phyloP scores from a whole-genome alignment of 1,140 invertebrate species.

The Cylas formicarius region DNA sequence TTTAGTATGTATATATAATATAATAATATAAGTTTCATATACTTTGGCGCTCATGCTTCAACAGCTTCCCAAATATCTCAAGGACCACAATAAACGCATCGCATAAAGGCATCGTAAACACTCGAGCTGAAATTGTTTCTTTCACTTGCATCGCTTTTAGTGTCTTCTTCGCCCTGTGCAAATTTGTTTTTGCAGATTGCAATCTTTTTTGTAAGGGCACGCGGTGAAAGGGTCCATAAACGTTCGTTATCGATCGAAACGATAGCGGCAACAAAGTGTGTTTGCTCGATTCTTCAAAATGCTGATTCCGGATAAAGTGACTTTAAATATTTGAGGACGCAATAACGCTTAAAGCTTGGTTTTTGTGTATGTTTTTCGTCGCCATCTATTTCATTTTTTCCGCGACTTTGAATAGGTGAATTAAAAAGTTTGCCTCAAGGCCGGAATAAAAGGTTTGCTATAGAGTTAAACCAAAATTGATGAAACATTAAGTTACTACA shows the following conservation, averaged over 20 bases:
- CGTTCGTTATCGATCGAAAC: conserved; percentile 23
- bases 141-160: too few species aligned
- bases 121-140: too few species aligned
- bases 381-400: background rate
- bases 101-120: too few species aligned
- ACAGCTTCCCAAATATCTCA: too few species aligned
- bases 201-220: conserved; percentile 21
- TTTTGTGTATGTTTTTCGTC: conserved; percentile 2
- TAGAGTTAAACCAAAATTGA: too few species aligned
- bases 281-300: conserved; percentile 20
- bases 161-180: conserved; percentile 16
- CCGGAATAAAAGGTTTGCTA: background rate
- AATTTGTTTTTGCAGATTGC: conserved; percentile 24
- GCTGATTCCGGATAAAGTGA: conserved; percentile 22
- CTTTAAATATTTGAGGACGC: conserved; percentile 24
- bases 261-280: conserved; percentile 24
- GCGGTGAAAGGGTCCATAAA: conserved; percentile 13
- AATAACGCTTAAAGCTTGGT: conserved; percentile 13
- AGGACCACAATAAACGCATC: too few species aligned
- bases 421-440: background rate
- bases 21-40: too few species aligned
- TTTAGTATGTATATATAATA: too few species aligned
- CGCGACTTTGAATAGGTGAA: conserved; percentile 10
- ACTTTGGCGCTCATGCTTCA: too few species aligned
- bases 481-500: too few species aligned